Conservation (phyloP, 1,140 invertebrate genomes). For the Euglossa dilemma region DNA sequence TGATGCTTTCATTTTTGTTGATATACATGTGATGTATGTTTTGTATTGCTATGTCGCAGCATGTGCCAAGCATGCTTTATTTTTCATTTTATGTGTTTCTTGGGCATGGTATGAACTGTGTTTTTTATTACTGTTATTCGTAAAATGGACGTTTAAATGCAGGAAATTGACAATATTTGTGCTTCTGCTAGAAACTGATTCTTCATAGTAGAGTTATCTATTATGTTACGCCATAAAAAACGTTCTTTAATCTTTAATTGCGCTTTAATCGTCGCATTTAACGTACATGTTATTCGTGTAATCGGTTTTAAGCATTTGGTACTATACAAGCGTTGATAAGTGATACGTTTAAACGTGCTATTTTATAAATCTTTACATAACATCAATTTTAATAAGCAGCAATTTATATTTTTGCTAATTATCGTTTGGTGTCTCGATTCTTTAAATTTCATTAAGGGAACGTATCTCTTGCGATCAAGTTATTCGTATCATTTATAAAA, state of each 20-base stretch:
- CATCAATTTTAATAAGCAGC: background rate
- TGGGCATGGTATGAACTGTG: constrained; percentile 43
- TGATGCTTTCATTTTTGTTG: constrained; percentile 52
- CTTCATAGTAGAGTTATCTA: background rate
- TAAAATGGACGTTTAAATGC: background rate
- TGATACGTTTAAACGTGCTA: background rate
- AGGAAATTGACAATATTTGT: background rate
- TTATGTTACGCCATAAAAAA: background rate
- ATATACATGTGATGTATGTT: constrained; percentile 16
- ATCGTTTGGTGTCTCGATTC: background rate
- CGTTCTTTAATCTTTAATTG: background rate
- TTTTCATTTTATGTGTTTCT: constrained; percentile 41
- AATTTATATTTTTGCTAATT: background rate
- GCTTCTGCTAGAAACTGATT: background rate
- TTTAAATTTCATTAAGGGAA: too few species aligned
- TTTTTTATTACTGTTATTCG: constrained; percentile 18
- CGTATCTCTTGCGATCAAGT: background rate
- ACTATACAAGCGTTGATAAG: background rate
- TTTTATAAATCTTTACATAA: background rate
- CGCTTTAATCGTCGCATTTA: background rate
- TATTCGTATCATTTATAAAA: background rate
- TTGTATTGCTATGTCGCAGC: constrained; percentile 51
- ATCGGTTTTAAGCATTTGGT: background rate
- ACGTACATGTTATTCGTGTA: background rate
- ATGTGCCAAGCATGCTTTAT: constrained; percentile 63